These are phyloP conservation scores for Callipepla squamata DNA, from an alignment of 2,113 vertebrate species.

Conservation along the genomic window DNA sequence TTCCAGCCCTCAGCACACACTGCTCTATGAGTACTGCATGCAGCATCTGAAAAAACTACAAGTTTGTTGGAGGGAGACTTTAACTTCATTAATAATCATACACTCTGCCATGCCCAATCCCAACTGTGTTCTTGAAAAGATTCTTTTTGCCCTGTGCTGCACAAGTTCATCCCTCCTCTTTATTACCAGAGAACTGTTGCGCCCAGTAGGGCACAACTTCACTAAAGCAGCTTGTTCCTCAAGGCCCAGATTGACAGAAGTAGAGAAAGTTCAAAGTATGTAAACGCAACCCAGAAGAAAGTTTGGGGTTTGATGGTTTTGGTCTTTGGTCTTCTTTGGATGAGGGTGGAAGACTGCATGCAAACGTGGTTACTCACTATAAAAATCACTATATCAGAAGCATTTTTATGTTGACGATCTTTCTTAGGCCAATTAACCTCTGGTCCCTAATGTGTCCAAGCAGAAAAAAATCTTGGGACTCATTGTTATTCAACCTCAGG, in stretches of 20 bases:
- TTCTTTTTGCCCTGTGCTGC: neutral
- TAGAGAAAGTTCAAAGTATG: neutral
- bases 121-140: neutral
- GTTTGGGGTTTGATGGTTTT: neutral
- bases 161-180: neutral
- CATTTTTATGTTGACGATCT: neutral
- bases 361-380: neutral
- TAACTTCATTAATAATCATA: neutral
- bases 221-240: neutral
- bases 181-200: neutral
- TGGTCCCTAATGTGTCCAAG: neutral
- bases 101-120: rapidly evolving
- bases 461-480: neutral
- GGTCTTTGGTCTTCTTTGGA: neutral
- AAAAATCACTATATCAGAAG: neutral
- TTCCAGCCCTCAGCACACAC: neutral
- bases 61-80: neutral
- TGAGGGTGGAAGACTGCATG: neutral
- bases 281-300: rapidly evolving
- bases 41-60: neutral
- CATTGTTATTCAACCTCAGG: neutral
- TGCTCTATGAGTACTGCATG: neutral
- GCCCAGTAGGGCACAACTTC: neutral
- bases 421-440: neutral
- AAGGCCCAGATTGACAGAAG: neutral